phyloP scores from a whole-genome alignment of 1,140 invertebrate genomes.

The Scaptomyza graminum region DNA sequence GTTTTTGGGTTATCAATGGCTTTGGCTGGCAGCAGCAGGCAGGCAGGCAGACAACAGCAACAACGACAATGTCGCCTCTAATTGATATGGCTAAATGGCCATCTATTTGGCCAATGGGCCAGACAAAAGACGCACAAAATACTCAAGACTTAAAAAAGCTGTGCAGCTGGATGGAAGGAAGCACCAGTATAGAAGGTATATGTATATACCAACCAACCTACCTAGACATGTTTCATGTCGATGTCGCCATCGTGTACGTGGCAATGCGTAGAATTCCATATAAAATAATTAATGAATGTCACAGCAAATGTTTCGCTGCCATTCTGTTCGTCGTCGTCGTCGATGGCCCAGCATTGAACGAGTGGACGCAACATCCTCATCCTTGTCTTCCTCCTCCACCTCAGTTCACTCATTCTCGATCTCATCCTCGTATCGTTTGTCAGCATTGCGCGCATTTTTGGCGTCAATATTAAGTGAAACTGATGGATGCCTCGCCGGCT shows the following conservation, averaged over 20 bases:
- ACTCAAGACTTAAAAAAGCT: constrained; percentile 4
- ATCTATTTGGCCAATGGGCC: constrained; percentile 64
- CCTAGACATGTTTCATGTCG: constrained; percentile 80
- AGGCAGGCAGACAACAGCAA: constrained; percentile 1
- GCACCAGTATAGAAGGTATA: constrained; percentile 7
- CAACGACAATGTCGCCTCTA: constrained; percentile 45
- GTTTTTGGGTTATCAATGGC: constrained; percentile 67
- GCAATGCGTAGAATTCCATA: constrained; percentile 83
- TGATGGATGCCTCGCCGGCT: constrained; percentile 74
- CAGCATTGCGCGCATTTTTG: constrained; percentile 83
- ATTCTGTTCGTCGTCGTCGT: constrained; percentile 30
- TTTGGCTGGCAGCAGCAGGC: constrained; percentile 18
- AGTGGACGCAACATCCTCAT: constrained; percentile 9
- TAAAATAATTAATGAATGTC: constrained; percentile 84
- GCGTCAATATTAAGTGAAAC: constrained; percentile 84
- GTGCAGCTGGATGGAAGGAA: constrained; percentile 1
- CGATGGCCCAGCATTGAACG: neutral
- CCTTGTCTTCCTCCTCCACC: neutral
- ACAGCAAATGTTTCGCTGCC: constrained; percentile 75
- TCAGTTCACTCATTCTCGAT: neutral
- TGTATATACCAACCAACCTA: constrained; percentile 2
- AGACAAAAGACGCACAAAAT: constrained; percentile 2
- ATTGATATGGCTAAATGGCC: constrained; percentile 81
- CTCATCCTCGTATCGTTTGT: constrained; percentile 75
- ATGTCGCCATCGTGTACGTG: constrained; percentile 83